Conservation (phyloP, 2,797 vertebrate genomes). For the Chaetophractus vellerosus region DNA sequence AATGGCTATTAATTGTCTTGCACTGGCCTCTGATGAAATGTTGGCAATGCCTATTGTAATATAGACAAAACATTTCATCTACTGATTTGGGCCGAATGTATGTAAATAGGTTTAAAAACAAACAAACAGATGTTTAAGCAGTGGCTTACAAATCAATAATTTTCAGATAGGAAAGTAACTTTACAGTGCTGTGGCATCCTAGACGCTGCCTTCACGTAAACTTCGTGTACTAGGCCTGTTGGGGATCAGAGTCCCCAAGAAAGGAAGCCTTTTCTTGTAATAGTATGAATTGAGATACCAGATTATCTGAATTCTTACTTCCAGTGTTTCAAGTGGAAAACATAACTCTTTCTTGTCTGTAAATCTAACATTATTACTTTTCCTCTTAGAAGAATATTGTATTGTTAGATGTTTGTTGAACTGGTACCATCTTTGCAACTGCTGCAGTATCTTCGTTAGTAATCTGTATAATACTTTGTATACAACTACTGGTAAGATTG, state of each 20-base stretch:
- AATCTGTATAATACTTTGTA: constrained; percentile 92
- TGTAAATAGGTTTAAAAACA: constrained; percentile 91
- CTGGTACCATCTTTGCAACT: constrained; percentile 91
- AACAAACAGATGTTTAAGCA: constrained; percentile 87
- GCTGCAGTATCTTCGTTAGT: constrained; percentile 91
- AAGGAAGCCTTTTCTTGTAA: constrained; percentile 88
- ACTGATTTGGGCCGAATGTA: constrained; percentile 92
- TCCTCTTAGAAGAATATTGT: constrained; percentile 91
- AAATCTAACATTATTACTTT: constrained; percentile 92
- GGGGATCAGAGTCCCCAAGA: constrained; percentile 86
- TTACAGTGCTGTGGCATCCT: constrained; percentile 89
- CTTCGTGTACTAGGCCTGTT: constrained; percentile 86
- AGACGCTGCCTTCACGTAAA: constrained; percentile 88
- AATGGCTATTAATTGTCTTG: constrained; percentile 89
- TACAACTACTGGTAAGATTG: constrained; percentile 91
- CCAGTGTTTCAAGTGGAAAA: constrained; percentile 90
- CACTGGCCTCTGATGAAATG: constrained; percentile 89
- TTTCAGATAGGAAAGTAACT: constrained; percentile 87
- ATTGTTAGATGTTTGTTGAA: constrained; percentile 93
- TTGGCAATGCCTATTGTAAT: constrained; percentile 89
- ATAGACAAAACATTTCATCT: constrained; percentile 88
- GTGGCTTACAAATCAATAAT: constrained; percentile 90
- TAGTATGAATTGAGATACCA: constrained; percentile 87
- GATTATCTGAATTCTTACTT: constrained; percentile 90
- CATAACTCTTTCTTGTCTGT: constrained; percentile 91